A percentile compares a stretch with the other conserved stretches of the same genome.
phyloP scores from a whole-genome alignment of 2,113 vertebrate species.

The Shinisaurus crocodilurus region DNA sequence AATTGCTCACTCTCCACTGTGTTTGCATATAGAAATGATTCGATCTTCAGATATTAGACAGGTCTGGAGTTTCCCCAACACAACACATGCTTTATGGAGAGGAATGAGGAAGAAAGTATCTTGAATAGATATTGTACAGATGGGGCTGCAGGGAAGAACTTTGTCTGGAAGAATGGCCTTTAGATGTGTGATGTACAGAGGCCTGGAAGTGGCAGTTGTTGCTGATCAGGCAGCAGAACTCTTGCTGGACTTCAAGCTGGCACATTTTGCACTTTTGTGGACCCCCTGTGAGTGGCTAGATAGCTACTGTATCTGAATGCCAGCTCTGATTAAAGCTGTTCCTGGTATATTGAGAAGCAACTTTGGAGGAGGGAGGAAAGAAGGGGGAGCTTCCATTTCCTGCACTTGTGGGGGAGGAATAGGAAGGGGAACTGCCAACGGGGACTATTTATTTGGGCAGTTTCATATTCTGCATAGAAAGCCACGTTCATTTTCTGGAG shows the following conservation, averaged over 20 bases:
- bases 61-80: neutral
- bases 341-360: neutral
- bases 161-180: neutral
- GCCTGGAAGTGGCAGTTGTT: neutral
- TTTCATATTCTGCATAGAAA: conserved; percentile 64
- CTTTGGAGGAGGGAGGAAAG: neutral
- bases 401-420: neutral
- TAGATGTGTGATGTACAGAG: neutral
- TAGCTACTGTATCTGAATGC: neutral
- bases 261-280: neutral
- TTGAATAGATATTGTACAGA: neutral
- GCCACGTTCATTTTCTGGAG: conserved; percentile 58
- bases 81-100: neutral
- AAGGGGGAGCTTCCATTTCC: conserved; percentile 8
- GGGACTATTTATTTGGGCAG: conserved; percentile 53
- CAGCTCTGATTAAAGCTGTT: neutral
- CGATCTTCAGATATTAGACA: neutral
- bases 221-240: neutral
- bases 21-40: neutral
- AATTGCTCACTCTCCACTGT: neutral
- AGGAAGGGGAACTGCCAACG: conserved; percentile 14
- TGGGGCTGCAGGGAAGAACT: neutral
- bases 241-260: neutral
- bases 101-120: neutral
- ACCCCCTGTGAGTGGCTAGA: neutral